phyloP scores from a whole-genome alignment of 2,113 vertebrate species.

The Lophius piscatorius region DNA sequence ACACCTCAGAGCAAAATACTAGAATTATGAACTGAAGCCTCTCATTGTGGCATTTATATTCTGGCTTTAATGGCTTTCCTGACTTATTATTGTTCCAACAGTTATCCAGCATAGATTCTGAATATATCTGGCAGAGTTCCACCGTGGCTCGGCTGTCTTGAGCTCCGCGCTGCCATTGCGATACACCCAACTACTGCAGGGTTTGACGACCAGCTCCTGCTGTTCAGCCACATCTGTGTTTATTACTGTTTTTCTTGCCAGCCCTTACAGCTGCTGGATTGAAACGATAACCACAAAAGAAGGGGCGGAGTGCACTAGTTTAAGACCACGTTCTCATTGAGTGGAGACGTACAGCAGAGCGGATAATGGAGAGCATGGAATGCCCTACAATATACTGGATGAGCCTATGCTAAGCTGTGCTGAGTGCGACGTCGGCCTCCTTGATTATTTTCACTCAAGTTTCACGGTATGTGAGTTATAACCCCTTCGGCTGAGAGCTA shows the following conservation, averaged over 20 bases:
- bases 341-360: slow-evolving; percentile 18
- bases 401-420: slow-evolving; percentile 21
- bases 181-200: slow-evolving; percentile 22
- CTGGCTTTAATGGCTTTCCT: slow-evolving; percentile 18
- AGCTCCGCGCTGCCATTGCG: slow-evolving; percentile 31
- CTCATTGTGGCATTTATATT: slow-evolving; percentile 41
- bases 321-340: slow-evolving; percentile 15
- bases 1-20: slow-evolving; percentile 18
- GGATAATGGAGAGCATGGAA: slow-evolving; percentile 11
- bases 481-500: slow-evolving; percentile 47
- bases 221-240: slow-evolving; percentile 58
- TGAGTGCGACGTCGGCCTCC: slow-evolving; percentile 14
- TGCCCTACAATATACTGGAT: slow-evolving; percentile 26
- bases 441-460: slow-evolving; percentile 60
- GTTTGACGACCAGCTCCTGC: slow-evolving; percentile 41
- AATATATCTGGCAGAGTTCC: slow-evolving; percentile 31
- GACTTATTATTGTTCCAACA: slow-evolving; percentile 34
- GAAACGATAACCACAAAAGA: slow-evolving; percentile 42
- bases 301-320: slow-evolving; percentile 22
- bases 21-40: slow-evolving; percentile 23
- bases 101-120: slow-evolving; percentile 40
- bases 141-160: slow-evolving; percentile 46
- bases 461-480: slow-evolving; percentile 39
- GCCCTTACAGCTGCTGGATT: slow-evolving; percentile 29
- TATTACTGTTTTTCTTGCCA: slow-evolving; percentile 51